Base-by-base conservation (phyloP, 1,140 invertebrate species). In the Chelonus insularis region DNA sequence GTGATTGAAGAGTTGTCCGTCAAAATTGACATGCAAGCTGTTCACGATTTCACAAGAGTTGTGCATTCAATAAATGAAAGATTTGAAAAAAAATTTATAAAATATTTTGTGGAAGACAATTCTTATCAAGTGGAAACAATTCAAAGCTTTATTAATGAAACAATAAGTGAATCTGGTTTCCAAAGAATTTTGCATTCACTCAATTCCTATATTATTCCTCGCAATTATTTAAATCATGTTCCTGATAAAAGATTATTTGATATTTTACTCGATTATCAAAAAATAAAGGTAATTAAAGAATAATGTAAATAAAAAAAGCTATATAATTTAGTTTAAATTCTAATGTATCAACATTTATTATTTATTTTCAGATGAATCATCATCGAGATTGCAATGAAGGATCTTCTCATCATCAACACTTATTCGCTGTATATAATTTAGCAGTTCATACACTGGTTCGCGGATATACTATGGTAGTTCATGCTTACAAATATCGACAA, bases 401-500 rank as follows among this genome's bases (percentile, higher is more conserved):
- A 2, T 50, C 47, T n/a, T 50, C 23, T 1, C 47, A 50, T 5
- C 47, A 50, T 29, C 47, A 50, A n/a, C 23, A 50, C 23, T 50
- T 50, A 32, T 32, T 50, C 5, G 47, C 21, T 20, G 21, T 50
- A 4, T 50, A 50, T 21, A 50, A 50, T 50, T 9, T 50, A 3
- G 23, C 25, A 6, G 21, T 14, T 9, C 14, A 25, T 20, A 50
- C 47, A 2, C 18, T 50, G 2, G 11, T 23, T 9, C 23, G 23
- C 5, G 47, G 47, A 20, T 50, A 50, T 18, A n/a, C 1, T 4
- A 29, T 29, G 47, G 21, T 50, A 3, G 23, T 29, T 9, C 23
- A 50, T 32, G 47, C 47, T 9, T 50, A 50, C 23, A 50, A 50
- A 25, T 50, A 50, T 50, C 21, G 47, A 6, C 47, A 50, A 23